A percentile compares a stretch with the other conserved stretches of the same genome.
phyloP scores from a whole-genome alignment of 2,888 invertebrate species.

The Habrosyne pyritoides region DNA sequence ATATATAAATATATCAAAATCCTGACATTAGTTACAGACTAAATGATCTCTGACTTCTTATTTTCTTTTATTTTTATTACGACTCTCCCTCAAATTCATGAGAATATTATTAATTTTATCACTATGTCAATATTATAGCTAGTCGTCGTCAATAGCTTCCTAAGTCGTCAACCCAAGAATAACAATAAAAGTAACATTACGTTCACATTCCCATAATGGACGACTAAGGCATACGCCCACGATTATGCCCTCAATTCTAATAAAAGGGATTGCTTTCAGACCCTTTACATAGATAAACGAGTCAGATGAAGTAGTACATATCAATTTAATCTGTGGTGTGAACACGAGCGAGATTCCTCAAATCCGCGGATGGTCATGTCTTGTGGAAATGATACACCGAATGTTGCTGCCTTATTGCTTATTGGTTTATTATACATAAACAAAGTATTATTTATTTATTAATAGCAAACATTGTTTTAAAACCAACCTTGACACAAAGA shows the following conservation, averaged over 20 bases:
- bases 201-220: conserved; percentile 56
- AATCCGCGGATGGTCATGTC: conserved; percentile 69
- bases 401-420: not conserved
- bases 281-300: conserved; percentile 77
- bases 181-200: conserved; percentile 60
- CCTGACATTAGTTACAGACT: too few relatives aligned
- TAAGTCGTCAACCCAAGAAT: conserved; percentile 57
- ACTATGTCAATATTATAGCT: not conserved
- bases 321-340: conserved; percentile 76
- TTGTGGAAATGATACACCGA: conserved; percentile 53
- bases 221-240: conserved; percentile 68
- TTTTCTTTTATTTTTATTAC: not conserved
- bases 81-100: not conserved
- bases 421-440: not conserved
- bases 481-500: too few relatives aligned
- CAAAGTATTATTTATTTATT: not conserved
- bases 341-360: conserved; percentile 69
- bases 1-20: too few relatives aligned
- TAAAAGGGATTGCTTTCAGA: conserved; percentile 75
- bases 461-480: not conserved
- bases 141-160: conserved; percentile 39
- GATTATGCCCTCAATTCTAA: conserved; percentile 73
- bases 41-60: too few relatives aligned
- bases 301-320: conserved; percentile 72
- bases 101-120: too few relatives aligned